Conservation (phyloP, 2,797 vertebrate species). For the Arnoldichthys spilopterus region DNA sequence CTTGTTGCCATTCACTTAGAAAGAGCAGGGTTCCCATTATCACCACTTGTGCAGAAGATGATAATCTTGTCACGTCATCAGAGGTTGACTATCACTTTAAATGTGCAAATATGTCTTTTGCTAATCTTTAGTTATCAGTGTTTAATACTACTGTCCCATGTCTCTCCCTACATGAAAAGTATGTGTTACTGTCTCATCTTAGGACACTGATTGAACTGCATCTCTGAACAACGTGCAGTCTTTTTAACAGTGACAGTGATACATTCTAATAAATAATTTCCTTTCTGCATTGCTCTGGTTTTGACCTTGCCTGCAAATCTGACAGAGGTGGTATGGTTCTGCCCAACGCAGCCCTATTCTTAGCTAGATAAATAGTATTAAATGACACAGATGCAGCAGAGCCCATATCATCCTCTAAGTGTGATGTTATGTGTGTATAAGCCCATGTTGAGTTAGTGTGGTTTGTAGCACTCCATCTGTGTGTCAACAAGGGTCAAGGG, state of each 20-base stretch:
- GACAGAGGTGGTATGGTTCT: slow-evolving; percentile 49
- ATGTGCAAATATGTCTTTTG: slow-evolving; percentile 13
- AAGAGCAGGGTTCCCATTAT: slow-evolving; percentile 18
- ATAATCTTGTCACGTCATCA: slow-evolving; percentile 22
- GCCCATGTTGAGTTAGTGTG: slow-evolving; percentile 49
- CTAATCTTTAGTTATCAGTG: slow-evolving; percentile 32
- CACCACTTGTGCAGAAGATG: slow-evolving; percentile 11
- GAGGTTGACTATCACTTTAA: slow-evolving; percentile 17
- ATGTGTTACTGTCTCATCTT: slow-evolving; percentile 42
- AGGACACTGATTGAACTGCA: slow-evolving; percentile 6
- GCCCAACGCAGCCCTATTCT: slow-evolving; percentile 54
- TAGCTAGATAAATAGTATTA: slow-evolving; percentile 60
- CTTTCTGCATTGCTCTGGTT: slow-evolving; percentile 13
- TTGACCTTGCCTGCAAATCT: slow-evolving; percentile 24
- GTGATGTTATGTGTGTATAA: slow-evolving; percentile 59
- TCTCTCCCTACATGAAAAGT: slow-evolving; percentile 42
- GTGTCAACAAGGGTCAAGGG: slow-evolving; percentile 66
- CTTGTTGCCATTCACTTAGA: slow-evolving; percentile 33
- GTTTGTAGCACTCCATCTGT: slow-evolving; percentile 52
- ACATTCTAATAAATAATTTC: slow-evolving; percentile 10
- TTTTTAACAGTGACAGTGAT: slow-evolving; percentile 9
- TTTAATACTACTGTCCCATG: slow-evolving; percentile 23
- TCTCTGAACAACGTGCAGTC: slow-evolving; percentile 20
- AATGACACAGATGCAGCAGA: slow-evolving; percentile 57
- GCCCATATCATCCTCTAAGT: slow-evolving; percentile 54